phyloP scores from a whole-genome alignment of 35 echinoderm and acorn worm species.

The Holothuria glaberrima region DNA sequence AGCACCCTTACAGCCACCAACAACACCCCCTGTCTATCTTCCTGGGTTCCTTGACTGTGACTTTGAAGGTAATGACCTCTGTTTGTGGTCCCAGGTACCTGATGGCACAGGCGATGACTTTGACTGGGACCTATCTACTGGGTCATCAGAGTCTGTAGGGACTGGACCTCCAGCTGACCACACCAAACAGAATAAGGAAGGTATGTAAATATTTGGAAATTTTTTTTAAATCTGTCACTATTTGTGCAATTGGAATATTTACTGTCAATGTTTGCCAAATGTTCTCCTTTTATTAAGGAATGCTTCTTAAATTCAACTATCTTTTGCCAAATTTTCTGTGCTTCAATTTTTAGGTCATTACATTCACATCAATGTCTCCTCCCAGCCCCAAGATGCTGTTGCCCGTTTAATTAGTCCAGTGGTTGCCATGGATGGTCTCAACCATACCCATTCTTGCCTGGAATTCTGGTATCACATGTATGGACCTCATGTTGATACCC shows the following conservation, averaged over 20 bases:
- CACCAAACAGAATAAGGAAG: constrained; percentile 2
- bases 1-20: neutral
- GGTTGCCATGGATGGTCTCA: neutral
- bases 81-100: neutral
- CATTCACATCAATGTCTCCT: constrained; percentile 40
- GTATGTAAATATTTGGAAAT: neutral
- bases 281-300: neutral
- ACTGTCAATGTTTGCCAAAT: neutral
- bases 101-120: neutral
- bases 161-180: constrained; percentile 23
- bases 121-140: constrained; percentile 20
- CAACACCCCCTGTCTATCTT: neutral
- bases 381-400: neutral
- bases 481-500: constrained; percentile 67
- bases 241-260: neutral
- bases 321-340: neutral
- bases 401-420: constrained; percentile 32
- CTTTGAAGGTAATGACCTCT: constrained; percentile 17
- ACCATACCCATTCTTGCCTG: constrained; percentile 68
- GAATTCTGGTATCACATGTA: constrained; percentile 96
- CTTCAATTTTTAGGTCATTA: constrained; percentile 6
- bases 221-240: neutral
- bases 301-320: neutral
- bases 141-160: neutral
- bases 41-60: neutral